Base-by-base conservation (phyloP, 2,113 vertebrate species). In the Gymnarchus niloticus region DNA sequence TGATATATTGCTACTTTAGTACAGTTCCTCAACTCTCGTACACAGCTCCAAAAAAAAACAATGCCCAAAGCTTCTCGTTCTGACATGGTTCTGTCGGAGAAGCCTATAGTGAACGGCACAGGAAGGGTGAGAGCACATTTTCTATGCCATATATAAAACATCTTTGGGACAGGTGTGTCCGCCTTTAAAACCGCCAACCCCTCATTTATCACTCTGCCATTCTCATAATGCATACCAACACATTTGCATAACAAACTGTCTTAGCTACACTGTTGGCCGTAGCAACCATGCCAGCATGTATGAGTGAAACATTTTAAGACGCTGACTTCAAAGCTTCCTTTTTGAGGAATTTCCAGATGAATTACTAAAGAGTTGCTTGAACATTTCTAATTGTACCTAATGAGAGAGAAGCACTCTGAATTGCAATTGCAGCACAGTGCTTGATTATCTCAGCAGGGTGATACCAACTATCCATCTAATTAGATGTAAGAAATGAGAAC, bases 381-480 rank as follows among this genome's bases (percentile, higher is more conserved):
- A 23, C 51, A 46, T 78, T 80, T 48, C n/a, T 85, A 85, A 85
- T 85, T 78, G 52, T 77, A 33, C 56, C 41, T 78, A 85, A 85
- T 57, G 73, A 77, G 21, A 85, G 41, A 57, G 37, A 48, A 80
- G 21, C 37, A 48, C 73, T 80, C 33, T 69, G 57, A 28, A 85
- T 48, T 57, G 37, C 48, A 52, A 54, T 12, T 46, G 69, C n/a
- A 33, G 23, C 37, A 41, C 54, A 28, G 51, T 12, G 54, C 48
- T 78, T 28, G 51, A 80, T 85, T 80, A 85, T 80, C 41, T 80
- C 51, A 85, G 52, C 84, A 57, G 73, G 28, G 84, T 78, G 54
- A 85, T 52, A 85, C 73, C 23, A 25, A 80, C 46, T 57, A 57
- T 56, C 51, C 52, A 9, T 57, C 23, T 73, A 57, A 85, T 57